phyloP scores from a whole-genome alignment of 2,888 invertebrate genomes.

The Anorthoa munda region DNA sequence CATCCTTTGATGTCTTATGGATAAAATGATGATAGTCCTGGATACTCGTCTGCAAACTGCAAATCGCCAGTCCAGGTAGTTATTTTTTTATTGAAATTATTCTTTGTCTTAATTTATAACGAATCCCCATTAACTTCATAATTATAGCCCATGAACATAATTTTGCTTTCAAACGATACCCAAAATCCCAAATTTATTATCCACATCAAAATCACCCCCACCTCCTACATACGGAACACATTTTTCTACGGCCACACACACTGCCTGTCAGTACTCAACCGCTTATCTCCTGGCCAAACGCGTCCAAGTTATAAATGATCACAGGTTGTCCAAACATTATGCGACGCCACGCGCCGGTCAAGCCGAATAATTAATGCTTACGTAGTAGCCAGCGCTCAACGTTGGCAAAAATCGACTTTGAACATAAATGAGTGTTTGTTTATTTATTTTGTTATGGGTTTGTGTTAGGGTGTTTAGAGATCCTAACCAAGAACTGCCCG shows the following conservation, averaged over 20 bases:
- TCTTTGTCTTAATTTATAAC: too few species aligned
- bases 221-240: background rate
- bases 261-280: slow-evolving; percentile 31
- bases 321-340: slow-evolving; percentile 79
- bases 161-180: background rate
- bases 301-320: slow-evolving; percentile 82
- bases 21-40: too few species aligned
- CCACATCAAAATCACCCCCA: background rate
- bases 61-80: background rate
- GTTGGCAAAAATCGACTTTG: slow-evolving; percentile 79
- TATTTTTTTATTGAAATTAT: background rate
- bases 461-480: slow-evolving; percentile 5
- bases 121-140: background rate
- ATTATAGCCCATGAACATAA: too few species aligned
- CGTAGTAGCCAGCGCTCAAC: slow-evolving; percentile 72
- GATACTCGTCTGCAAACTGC: too few species aligned
- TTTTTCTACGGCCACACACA: slow-evolving; percentile 36
- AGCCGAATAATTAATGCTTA: slow-evolving; percentile 83
- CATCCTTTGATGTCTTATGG: too few species aligned
- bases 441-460: slow-evolving; percentile 20
- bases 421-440: slow-evolving; percentile 53
- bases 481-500: background rate
- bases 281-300: slow-evolving; percentile 68
- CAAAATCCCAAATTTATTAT: background rate
- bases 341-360: slow-evolving; percentile 83